Evolutionary conservation across 1,140 invertebrate genomes (phyloP).

Genomic region (Tetramorium alpestre): DNA sequence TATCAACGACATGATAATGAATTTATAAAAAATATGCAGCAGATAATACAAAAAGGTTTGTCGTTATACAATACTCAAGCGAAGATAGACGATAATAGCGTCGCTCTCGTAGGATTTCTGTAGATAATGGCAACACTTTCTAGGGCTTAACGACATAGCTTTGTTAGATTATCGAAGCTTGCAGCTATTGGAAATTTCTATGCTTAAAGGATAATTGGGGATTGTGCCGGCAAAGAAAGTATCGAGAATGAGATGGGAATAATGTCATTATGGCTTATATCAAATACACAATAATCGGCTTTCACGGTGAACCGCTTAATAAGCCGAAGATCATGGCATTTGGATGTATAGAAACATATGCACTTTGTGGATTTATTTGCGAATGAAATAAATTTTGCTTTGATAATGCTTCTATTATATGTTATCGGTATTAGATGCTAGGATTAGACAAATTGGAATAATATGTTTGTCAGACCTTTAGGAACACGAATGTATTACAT

Average conservation of each 20-base stretch:
- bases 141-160: conserved; percentile 43
- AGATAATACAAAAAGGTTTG: background rate
- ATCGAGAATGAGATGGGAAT: conserved; percentile 41
- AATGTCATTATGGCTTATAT: conserved; percentile 44
- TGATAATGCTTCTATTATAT: background rate
- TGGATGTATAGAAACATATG: background rate
- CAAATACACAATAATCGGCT: conserved; percentile 42
- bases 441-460: conserved; percentile 38
- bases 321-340: conserved; percentile 7
- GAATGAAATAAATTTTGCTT: conserved; percentile 1
- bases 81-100: conserved; percentile 22
- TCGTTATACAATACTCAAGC: conserved; percentile 11
- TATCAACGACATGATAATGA: background rate
- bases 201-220: conserved; percentile 53
- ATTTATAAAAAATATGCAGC: background rate
- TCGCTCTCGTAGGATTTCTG: conserved; percentile 36
- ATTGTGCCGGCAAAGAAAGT: conserved; percentile 37
- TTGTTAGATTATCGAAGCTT: conserved; percentile 57
- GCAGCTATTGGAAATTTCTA: conserved; percentile 57
- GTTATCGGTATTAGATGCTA: conserved; percentile 14
- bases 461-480: background rate
- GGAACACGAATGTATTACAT: background rate
- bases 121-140: conserved; percentile 52
- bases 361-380: conserved; percentile 45
- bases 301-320: conserved; percentile 44